phyloP scores from a whole-genome alignment of 2,113 vertebrate species.

The Crotalus helleri region DNA sequence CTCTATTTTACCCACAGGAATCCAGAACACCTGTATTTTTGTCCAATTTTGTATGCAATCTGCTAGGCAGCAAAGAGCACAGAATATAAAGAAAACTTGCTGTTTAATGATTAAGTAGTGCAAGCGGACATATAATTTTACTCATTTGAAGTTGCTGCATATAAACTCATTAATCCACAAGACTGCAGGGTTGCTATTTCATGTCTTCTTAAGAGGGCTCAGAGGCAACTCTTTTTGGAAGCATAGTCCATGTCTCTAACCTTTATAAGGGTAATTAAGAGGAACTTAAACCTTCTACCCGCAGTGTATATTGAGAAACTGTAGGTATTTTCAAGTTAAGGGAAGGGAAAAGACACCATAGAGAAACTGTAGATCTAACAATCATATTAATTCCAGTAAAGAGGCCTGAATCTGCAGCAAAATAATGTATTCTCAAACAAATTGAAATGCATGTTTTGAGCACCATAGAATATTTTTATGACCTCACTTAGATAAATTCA shows the following conservation, averaged over 20 bases:
- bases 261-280: constrained; percentile 34
- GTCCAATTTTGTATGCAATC: constrained; percentile 31
- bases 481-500: background rate
- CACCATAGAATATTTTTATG: background rate
- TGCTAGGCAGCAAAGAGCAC: constrained; percentile 39
- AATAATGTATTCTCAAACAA: background rate
- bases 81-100: constrained; percentile 53
- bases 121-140: constrained; percentile 59
- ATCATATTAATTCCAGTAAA: constrained; percentile 7
- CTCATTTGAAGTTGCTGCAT: constrained; percentile 61
- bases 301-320: background rate
- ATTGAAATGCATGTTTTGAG: background rate
- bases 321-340: background rate
- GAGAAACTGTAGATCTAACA: background rate
- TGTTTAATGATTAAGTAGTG: constrained; percentile 58
- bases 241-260: constrained; percentile 13
- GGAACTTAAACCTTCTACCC: constrained; percentile 27
- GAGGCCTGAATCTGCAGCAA: background rate
- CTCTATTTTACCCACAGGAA: constrained; percentile 1
- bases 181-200: constrained; percentile 57
- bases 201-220: constrained; percentile 44
- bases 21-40: constrained; percentile 1
- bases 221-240: constrained; percentile 30
- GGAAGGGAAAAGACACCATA: background rate
- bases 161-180: constrained; percentile 61